These are phyloP conservation scores for Vulpes vulpes DNA, from an alignment of 2,113 vertebrate genomes.

Conservation along the genomic window DNA sequence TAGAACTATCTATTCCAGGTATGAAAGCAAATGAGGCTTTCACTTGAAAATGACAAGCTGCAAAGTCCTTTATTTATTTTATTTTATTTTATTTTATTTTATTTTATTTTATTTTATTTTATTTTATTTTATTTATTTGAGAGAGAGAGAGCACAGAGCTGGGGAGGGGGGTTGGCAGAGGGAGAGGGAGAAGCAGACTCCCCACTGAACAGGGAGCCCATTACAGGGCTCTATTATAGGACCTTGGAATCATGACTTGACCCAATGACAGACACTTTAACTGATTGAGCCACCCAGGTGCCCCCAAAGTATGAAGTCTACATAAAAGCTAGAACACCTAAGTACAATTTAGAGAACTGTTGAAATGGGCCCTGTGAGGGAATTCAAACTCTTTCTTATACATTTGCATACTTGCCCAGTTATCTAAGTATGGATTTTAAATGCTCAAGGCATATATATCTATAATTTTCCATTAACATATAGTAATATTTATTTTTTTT, in stretches of 20 bases:
- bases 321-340: neutral
- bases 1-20: slow-evolving; percentile 3
- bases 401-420: neutral
- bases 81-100: neutral
- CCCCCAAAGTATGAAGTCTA: neutral
- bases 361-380: neutral
- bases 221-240: neutral
- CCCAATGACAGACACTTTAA: neutral
- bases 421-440: neutral
- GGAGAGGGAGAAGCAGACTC: neutral
- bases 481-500: neutral
- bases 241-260: neutral
- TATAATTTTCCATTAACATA: neutral
- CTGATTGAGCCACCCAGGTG: neutral
- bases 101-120: neutral
- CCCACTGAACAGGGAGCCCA: neutral
- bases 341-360: neutral
- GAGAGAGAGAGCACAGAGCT: neutral
- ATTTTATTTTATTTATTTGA: neutral
- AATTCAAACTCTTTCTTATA: neutral
- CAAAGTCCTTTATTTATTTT: neutral
- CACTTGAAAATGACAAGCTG: neutral
- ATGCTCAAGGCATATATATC: neutral
- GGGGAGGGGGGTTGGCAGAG: neutral
- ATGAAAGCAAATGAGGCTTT: neutral